Conservation (phyloP, 2,888 invertebrate genomes). For the Cacoxenus indagator region DNA sequence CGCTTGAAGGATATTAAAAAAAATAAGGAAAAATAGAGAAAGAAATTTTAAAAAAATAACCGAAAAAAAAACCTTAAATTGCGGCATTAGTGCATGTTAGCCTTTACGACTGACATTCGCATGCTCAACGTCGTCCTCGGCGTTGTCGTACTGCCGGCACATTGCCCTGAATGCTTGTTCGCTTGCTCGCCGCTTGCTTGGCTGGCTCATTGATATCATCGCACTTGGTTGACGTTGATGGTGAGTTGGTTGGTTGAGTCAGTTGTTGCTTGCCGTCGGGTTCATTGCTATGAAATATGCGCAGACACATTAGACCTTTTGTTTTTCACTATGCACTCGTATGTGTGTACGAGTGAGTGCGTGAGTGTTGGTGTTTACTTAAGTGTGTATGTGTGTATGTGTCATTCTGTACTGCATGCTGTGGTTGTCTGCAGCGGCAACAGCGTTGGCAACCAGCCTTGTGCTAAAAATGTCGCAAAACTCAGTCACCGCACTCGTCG, state of each 20-base stretch:
- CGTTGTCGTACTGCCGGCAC: neutral
- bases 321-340: too few species aligned
- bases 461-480: conserved; percentile 36
- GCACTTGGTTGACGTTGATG: too few species aligned
- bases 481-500: conserved; percentile 39
- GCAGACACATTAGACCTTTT: conserved; percentile 7
- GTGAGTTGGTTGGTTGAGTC: too few species aligned
- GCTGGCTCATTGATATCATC: neutral
- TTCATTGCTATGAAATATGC: conserved; percentile 19
- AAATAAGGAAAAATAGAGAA: neutral
- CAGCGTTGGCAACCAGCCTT: conserved; percentile 51
- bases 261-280: neutral
- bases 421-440: conserved; percentile 37
- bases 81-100: conserved; percentile 16
- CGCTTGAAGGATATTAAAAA: too few species aligned
- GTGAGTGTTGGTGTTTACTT: neutral
- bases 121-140: neutral
- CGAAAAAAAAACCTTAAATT: neutral
- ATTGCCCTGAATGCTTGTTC: neutral
- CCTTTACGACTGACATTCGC: neutral
- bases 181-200: neutral
- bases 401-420: conserved; percentile 11
- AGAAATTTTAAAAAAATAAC: neutral
- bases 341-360: too few species aligned
- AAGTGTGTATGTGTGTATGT: neutral